A percentile compares a stretch with the other conserved stretches of the same genome.
phyloP scores from a whole-genome alignment of 2,797 vertebrate genomes.

The Sciurus vulgaris region DNA sequence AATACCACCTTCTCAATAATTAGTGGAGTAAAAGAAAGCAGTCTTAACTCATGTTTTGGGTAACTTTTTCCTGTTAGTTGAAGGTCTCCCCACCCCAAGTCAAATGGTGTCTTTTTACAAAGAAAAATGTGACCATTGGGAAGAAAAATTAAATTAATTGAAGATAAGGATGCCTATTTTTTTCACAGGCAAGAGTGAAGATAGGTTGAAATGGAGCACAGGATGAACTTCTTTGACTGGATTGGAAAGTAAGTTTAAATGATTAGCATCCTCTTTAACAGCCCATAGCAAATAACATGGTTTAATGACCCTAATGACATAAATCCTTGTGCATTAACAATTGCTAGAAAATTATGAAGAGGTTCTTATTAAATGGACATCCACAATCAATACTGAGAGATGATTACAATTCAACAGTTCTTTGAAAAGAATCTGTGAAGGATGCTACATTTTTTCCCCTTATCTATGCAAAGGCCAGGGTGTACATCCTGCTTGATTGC shows the following conservation, averaged over 20 bases:
- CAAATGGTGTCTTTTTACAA: neutral
- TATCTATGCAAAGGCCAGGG: neutral
- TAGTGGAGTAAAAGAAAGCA: neutral
- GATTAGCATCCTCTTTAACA: slow-evolving; percentile 51
- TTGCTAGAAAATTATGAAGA: slow-evolving; percentile 58
- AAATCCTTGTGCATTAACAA: slow-evolving; percentile 59
- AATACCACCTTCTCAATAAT: slow-evolving; percentile 50
- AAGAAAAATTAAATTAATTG: slow-evolving; percentile 14
- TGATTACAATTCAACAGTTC: slow-evolving; percentile 7
- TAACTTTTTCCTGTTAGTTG: slow-evolving; percentile 1
- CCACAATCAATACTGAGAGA: neutral
- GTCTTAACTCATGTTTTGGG: neutral
- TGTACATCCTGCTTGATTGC: neutral
- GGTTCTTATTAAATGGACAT: slow-evolving; percentile 18
- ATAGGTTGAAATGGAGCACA: neutral
- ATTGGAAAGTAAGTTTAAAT: slow-evolving; percentile 18
- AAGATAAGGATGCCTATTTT: neutral
- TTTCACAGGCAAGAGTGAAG: slow-evolving; percentile 2
- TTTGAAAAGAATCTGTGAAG: slow-evolving; percentile 23
- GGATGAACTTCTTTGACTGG: neutral
- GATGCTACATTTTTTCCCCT: neutral
- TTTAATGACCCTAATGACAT: slow-evolving; percentile 48
- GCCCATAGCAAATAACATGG: slow-evolving; percentile 41
- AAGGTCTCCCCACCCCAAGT: neutral
- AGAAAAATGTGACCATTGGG: neutral